Percentiles rank a stretch among this genome's conserved stretches.
phyloP scores from a whole-genome alignment of 2,888 invertebrate species.

The Ptilodon capucinus region DNA sequence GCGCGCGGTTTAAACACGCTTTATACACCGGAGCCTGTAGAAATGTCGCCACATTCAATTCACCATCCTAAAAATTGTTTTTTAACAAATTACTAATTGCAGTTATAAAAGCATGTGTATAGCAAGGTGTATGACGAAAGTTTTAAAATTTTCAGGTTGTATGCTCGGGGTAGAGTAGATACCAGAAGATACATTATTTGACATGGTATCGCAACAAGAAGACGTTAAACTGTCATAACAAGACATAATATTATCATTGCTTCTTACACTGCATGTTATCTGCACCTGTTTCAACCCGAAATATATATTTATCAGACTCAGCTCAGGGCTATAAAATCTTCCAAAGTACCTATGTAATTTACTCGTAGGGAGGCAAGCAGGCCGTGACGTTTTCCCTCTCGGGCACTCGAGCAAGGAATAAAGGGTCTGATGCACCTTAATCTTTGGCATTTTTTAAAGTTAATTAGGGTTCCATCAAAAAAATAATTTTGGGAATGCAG shows the following conservation, averaged over 20 bases:
- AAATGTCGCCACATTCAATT: conserved; percentile 16
- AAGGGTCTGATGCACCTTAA: conserved; percentile 12
- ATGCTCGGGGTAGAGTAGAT: too few species aligned
- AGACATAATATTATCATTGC: too few species aligned
- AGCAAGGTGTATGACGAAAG: too few species aligned
- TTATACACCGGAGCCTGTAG: conserved; percentile 22
- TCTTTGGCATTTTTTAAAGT: conserved; percentile 22
- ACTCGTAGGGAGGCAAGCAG: conserved; percentile 16
- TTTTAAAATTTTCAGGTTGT: too few species aligned
- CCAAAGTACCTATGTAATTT: conserved; percentile 19
- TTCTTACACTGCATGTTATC: neutral
- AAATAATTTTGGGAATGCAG: too few species aligned
- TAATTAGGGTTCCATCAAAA: conserved; percentile 22
- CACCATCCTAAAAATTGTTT: conserved; percentile 28
- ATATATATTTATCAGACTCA: neutral
- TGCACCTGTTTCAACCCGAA: neutral
- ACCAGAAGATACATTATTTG: too few species aligned
- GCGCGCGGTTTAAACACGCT: conserved; percentile 27
- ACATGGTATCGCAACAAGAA: too few species aligned
- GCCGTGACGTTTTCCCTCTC: conserved; percentile 19
- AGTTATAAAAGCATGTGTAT: too few species aligned
- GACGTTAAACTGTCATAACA: too few species aligned
- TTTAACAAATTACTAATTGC: too few species aligned
- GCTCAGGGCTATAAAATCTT: conserved; percentile 16
- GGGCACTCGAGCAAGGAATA: conserved; percentile 13